A percentile compares a stretch with the other conserved stretches of the same genome.
Conservation (phyloP, 2,888 invertebrate genomes). For the Apodemia hepburni region DNA sequence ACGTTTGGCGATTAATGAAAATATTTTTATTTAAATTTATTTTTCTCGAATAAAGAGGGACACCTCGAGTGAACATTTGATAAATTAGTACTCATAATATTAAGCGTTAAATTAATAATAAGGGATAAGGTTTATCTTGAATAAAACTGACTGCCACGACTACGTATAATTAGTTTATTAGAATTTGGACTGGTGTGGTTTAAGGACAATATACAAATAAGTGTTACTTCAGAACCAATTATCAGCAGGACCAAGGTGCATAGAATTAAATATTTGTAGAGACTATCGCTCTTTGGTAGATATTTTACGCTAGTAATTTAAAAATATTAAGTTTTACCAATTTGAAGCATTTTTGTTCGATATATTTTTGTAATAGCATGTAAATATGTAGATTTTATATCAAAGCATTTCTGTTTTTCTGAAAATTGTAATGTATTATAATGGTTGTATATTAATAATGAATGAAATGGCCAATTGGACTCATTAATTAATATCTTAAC, state of each 20-base stretch:
- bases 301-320: background rate
- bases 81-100: constrained; percentile 42
- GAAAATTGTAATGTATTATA: too few relatives aligned
- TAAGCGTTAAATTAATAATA: constrained; percentile 67
- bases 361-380: too few relatives aligned
- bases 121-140: constrained; percentile 43
- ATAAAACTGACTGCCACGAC: constrained; percentile 50
- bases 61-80: constrained; percentile 58
- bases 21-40: constrained; percentile 68
- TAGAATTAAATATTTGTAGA: background rate
- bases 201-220: constrained; percentile 38
- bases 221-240: constrained; percentile 42
- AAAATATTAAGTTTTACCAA: background rate
- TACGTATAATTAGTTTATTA: constrained; percentile 43
- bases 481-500: too few relatives aligned
- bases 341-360: too few relatives aligned
- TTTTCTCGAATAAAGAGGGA: constrained; percentile 55
- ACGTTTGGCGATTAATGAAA: constrained; percentile 72
- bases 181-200: constrained; percentile 46
- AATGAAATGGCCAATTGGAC: too few relatives aligned
- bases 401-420: too few relatives aligned
- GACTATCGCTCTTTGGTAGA: background rate
- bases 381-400: too few relatives aligned
- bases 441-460: too few relatives aligned
- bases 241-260: constrained; percentile 48